phyloP scores from a whole-genome alignment of 2,888 invertebrate genomes.

The Bibio marci region DNA sequence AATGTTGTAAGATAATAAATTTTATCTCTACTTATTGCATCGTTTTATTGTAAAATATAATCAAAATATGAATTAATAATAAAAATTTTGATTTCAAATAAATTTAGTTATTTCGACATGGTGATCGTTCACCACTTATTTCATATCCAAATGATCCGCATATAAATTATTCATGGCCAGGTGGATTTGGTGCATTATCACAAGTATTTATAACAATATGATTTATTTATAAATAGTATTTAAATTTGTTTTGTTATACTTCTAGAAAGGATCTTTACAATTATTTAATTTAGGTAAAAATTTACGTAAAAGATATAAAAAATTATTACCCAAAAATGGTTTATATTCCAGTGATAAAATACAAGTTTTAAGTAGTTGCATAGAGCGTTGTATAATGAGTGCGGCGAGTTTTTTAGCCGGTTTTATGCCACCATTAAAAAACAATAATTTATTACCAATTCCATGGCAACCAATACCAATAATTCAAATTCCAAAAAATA shows the following conservation, averaged over 20 bases:
- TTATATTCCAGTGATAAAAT: slow-evolving; percentile 42
- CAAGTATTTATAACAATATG: slow-evolving; percentile 36
- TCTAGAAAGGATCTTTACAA: slow-evolving; percentile 57
- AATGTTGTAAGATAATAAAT: slow-evolving; percentile 22
- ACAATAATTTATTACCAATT: slow-evolving; percentile 25
- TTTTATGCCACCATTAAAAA: slow-evolving; percentile 30
- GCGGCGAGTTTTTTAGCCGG: slow-evolving; percentile 67
- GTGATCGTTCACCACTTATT: slow-evolving; percentile 39
- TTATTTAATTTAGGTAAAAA: slow-evolving; percentile 56
- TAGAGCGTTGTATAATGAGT: slow-evolving; percentile 73
- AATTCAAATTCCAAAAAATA: slow-evolving; percentile 47
- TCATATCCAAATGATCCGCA: slow-evolving; percentile 70
- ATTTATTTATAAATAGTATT: background rate
- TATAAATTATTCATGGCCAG: slow-evolving; percentile 57
- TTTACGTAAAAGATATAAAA: slow-evolving; percentile 49
- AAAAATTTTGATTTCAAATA: too few species aligned
- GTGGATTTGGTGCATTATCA: slow-evolving; percentile 66
- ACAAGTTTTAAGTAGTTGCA: slow-evolving; percentile 54
- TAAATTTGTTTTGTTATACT: slow-evolving; percentile 3
- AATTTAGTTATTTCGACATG: slow-evolving; percentile 25
- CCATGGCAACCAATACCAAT: slow-evolving; percentile 81
- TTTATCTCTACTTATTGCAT: background rate
- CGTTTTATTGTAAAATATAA: background rate
- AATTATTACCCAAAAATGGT: slow-evolving; percentile 40
- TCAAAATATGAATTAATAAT: slow-evolving; percentile 3